phyloP scores from a whole-genome alignment of 2,888 invertebrate species.

The Cylindroiulus punctatus region DNA sequence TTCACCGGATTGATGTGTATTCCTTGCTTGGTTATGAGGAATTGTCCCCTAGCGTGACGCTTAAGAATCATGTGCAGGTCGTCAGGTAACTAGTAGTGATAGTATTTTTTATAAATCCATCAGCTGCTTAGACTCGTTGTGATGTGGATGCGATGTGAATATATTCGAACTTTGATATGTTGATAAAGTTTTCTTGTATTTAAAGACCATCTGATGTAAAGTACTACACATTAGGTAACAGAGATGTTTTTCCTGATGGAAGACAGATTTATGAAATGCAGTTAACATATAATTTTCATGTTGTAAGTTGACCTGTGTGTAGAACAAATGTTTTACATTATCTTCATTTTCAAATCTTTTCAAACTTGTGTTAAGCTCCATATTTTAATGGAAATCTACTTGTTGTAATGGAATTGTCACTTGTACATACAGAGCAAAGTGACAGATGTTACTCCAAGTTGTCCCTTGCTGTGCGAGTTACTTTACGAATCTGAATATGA shows the following conservation, averaged over 20 bases:
- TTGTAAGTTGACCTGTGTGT: constrained; percentile 65
- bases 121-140: no score
- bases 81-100: constrained; percentile 58
- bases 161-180: no score
- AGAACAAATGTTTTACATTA: neutral
- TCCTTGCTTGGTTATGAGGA: constrained; percentile 80
- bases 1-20: constrained; percentile 77
- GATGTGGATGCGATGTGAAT: no score
- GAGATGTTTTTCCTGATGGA: constrained; percentile 87
- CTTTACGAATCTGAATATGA: constrained; percentile 97
- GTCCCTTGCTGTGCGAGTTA: constrained; percentile 82
- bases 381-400: no score
- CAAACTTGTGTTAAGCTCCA: no score
- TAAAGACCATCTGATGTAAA: constrained; percentile 83
- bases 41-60: constrained; percentile 76
- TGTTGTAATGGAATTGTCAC: neutral
- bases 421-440: constrained; percentile 71
- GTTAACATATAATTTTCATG: constrained; percentile 85
- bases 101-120: no score
- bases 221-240: constrained; percentile 77
- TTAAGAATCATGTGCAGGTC: constrained; percentile 78
- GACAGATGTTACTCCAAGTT: constrained; percentile 83
- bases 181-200: constrained; percentile 53
- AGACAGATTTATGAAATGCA: constrained; percentile 91
- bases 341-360: constrained; percentile 31